A percentile compares a stretch with the other conserved stretches of the same genome.
Conservation (phyloP, 2,797 vertebrate genomes). For the Hyperoplus lanceolatus region DNA sequence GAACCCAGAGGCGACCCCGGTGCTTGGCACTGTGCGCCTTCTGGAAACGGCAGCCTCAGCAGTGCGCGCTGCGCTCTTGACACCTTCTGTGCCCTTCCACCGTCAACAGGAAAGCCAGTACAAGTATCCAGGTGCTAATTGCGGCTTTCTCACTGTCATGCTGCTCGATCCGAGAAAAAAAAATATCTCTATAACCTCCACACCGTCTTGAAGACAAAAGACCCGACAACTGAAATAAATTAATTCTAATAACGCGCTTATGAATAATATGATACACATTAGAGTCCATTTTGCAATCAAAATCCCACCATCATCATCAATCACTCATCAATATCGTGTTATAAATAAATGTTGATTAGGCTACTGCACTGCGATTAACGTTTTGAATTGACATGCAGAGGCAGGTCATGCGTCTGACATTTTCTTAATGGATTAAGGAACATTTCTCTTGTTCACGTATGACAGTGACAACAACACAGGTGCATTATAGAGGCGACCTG, state of each 20-base stretch:
- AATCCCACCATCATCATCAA: not conserved
- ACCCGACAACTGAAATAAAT: not conserved
- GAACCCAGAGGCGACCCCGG: conserved; percentile 71
- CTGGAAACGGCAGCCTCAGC: conserved; percentile 78
- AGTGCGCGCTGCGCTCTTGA: conserved; percentile 74
- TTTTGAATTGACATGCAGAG: not conserved
- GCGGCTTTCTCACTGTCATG: conserved; percentile 68
- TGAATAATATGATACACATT: not conserved
- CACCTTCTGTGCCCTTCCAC: conserved; percentile 79
- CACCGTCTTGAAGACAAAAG: not conserved
- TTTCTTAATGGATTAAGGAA: not conserved
- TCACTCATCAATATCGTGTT: not conserved
- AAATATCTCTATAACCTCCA: conserved; percentile 34
- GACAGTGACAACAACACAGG: conserved; percentile 54
- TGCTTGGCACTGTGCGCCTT: conserved; percentile 52
- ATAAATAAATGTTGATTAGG: not conserved
- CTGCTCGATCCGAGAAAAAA: conserved; percentile 24
- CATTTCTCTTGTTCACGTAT: conserved; percentile 25
- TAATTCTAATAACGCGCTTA: not conserved
- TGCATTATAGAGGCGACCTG: conserved; percentile 49
- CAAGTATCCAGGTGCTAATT: conserved; percentile 78
- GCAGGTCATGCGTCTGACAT: not conserved
- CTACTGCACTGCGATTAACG: not conserved
- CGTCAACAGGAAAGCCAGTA: conserved; percentile 66
- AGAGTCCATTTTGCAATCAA: not conserved